Conservation (phyloP, 1,140 invertebrate genomes). For the Vanessa tameamea region DNA sequence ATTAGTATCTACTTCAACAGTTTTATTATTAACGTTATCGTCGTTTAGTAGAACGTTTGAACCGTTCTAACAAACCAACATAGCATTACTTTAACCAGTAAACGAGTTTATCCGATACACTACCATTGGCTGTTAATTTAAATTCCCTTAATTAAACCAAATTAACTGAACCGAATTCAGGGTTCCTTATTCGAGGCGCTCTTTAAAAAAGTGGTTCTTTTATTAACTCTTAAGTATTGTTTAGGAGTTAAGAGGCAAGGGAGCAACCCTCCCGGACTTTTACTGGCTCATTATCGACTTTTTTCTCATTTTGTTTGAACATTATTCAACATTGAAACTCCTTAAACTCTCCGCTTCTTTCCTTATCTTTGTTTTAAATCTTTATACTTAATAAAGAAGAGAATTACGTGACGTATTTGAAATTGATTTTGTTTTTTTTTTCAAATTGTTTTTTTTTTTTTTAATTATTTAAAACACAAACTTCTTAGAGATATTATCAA, state of each 20-base stretch:
- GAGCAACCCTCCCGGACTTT: slow-evolving; percentile 64
- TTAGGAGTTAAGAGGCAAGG: slow-evolving; percentile 66
- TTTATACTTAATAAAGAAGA: slow-evolving; percentile 37
- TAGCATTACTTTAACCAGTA: slow-evolving; percentile 9
- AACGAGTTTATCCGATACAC: slow-evolving; percentile 16
- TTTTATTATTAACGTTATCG: slow-evolving; percentile 2
- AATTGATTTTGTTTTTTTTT: slow-evolving; percentile 15
- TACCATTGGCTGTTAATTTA: slow-evolving; percentile 10
- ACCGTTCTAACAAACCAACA: not conserved
- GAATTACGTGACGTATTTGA: slow-evolving; percentile 1
- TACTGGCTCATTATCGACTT: slow-evolving; percentile 70
- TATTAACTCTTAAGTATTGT: slow-evolving; percentile 74
- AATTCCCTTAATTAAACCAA: slow-evolving; percentile 63
- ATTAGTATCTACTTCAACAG: not conserved
- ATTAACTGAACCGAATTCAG: slow-evolving; percentile 45
- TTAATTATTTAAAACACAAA: slow-evolving; percentile 1
- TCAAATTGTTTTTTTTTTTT: slow-evolving; percentile 17
- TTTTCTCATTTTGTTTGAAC: slow-evolving; percentile 45
- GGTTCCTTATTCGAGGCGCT: slow-evolving; percentile 35
- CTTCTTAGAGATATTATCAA: too few species aligned
- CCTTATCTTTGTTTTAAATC: slow-evolving; percentile 32
- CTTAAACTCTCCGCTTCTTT: slow-evolving; percentile 28
- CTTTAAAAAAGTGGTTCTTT: slow-evolving; percentile 68
- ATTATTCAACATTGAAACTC: slow-evolving; percentile 39
- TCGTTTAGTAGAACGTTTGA: not conserved